A percentile compares a stretch with the other conserved stretches of the same genome.
Conservation (phyloP, 2,113 vertebrate genomes). For the Poeciliopsis occidentalis region DNA sequence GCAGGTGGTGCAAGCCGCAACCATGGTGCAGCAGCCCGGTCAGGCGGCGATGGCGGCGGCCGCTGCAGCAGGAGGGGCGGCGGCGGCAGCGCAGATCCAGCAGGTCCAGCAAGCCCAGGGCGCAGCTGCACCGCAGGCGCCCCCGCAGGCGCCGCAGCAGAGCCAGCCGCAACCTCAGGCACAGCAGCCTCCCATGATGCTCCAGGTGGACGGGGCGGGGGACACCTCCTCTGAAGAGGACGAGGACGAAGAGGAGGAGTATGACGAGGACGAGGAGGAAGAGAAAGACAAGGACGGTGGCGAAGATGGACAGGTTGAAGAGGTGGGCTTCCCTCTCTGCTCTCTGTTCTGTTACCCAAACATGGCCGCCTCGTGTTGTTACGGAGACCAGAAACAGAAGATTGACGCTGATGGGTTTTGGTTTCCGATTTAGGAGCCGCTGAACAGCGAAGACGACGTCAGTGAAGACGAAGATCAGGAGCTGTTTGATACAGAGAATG, state of each 20-base stretch:
- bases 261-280: slow-evolving; percentile 96
- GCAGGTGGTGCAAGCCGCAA: slow-evolving; percentile 83
- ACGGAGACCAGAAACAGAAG: too few species aligned
- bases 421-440: slow-evolving; percentile 85
- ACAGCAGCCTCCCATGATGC: slow-evolving; percentile 90
- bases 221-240: slow-evolving; percentile 98
- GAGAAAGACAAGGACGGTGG: slow-evolving; percentile 97
- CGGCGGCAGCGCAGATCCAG: slow-evolving; percentile 57
- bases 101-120: slow-evolving; percentile 73
- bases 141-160: slow-evolving; percentile 80
- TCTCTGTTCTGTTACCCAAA: too few species aligned
- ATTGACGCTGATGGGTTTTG: too few species aligned
- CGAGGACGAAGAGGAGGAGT: slow-evolving; percentile 97
- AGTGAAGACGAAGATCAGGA: slow-evolving; percentile 98
- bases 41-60: slow-evolving; percentile 76
- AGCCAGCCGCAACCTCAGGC: slow-evolving; percentile 85
- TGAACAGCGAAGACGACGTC: slow-evolving; percentile 97
- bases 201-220: slow-evolving; percentile 94
- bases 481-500: slow-evolving; percentile 98
- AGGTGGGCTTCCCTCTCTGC: slow-evolving; percentile 75
- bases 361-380: too few species aligned
- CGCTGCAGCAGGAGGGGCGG: slow-evolving; percentile 36
- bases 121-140: slow-evolving; percentile 59
- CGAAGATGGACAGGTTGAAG: slow-evolving; percentile 97
- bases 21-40: slow-evolving; percentile 85